Conservation (phyloP, 2,888 invertebrate genomes). For the Drosophila pseudotalamancana region DNA sequence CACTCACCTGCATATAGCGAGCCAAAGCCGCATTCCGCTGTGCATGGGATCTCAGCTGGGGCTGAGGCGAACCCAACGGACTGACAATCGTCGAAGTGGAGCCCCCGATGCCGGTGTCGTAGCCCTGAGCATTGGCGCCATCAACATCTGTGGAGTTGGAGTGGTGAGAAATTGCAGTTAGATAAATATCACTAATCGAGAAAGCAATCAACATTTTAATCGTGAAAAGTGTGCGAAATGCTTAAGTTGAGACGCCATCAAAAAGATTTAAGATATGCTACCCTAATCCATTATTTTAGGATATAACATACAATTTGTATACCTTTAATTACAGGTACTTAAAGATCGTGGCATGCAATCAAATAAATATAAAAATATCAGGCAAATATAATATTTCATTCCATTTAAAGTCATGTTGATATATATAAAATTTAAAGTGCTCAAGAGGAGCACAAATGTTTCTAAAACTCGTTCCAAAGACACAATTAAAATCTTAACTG, state of each 20-base stretch:
- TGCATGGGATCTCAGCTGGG: slow-evolving; percentile 86
- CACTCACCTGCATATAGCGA: slow-evolving; percentile 87
- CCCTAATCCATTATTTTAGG: no score
- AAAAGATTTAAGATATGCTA: no score
- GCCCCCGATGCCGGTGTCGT: slow-evolving; percentile 84
- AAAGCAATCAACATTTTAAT: slow-evolving; percentile 2
- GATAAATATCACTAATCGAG: slow-evolving; percentile 16
- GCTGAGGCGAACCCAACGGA: slow-evolving; percentile 85
- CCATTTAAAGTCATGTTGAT: no score
- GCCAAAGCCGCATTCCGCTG: slow-evolving; percentile 87
- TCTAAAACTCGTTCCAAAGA: no score
- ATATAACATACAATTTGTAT: no score
- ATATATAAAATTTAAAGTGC: no score
- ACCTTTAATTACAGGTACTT: no score
- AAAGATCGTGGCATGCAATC: no score
- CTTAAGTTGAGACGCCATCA: background rate
- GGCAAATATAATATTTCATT: no score
- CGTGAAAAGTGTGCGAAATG: slow-evolving; percentile 11
- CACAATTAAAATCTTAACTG: no score
- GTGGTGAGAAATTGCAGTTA: background rate
- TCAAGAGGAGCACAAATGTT: no score
- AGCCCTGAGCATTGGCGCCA: slow-evolving; percentile 84
- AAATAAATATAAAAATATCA: no score
- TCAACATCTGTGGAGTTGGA: slow-evolving; percentile 79
- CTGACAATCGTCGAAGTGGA: slow-evolving; percentile 84